phyloP scores from a whole-genome alignment of 1,140 invertebrate genomes.

The Dendrolimus kikuchii region DNA sequence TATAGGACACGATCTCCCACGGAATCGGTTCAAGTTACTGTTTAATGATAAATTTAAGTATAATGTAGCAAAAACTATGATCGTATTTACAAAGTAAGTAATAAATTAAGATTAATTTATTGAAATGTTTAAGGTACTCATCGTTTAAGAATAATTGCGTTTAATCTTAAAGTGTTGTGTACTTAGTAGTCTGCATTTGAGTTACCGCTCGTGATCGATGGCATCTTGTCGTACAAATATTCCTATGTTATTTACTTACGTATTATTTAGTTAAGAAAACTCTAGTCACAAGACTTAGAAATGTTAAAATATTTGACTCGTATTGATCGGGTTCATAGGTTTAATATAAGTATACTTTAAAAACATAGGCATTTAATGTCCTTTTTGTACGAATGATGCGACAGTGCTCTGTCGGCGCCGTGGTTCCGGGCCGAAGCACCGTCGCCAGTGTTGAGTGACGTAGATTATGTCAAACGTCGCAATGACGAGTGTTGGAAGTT shows the following conservation, averaged over 20 bases:
- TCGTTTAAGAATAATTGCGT: constrained; percentile 61
- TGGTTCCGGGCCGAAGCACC: too few relatives aligned
- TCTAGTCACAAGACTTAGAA: constrained; percentile 72
- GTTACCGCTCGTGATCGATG: constrained; percentile 71
- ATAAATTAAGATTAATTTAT: constrained; percentile 64
- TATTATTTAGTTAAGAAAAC: constrained; percentile 68
- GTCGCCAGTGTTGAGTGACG: background rate
- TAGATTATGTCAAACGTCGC: constrained; percentile 5
- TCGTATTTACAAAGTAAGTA: constrained; percentile 48
- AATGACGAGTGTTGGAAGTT: constrained; percentile 53
- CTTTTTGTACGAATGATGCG: constrained; percentile 31
- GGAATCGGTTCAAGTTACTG: constrained; percentile 59
- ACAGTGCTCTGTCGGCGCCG: too few relatives aligned
- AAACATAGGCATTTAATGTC: constrained; percentile 41
- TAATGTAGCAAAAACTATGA: constrained; percentile 42
- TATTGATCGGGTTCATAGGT: constrained; percentile 43
- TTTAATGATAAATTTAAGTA: constrained; percentile 39
- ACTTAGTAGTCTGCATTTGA: constrained; percentile 68
- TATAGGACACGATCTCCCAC: constrained; percentile 59
- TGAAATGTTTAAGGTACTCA: constrained; percentile 41
- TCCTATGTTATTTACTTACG: constrained; percentile 70
- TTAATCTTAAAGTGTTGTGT: constrained; percentile 53
- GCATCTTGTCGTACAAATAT: constrained; percentile 72
- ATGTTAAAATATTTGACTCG: constrained; percentile 62
- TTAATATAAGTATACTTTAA: constrained; percentile 4